Evolutionary conservation across 1,140 invertebrate species (phyloP).

Genomic region (Lordiphosa clarofinis): DNA sequence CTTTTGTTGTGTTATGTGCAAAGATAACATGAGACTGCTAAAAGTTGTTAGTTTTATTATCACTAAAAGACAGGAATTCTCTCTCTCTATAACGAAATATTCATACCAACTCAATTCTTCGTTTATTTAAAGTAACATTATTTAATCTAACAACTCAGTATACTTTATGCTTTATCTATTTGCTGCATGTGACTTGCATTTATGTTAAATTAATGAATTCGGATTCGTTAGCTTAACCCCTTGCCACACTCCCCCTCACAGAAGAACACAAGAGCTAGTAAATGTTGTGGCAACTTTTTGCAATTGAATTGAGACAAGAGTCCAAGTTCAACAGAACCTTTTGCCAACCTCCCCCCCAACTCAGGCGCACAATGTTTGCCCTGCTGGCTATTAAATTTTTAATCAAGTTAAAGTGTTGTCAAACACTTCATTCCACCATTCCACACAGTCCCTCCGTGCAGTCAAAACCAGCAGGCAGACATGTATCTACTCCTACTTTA

Average conservation of each 20-base stretch:
- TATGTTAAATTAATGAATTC: constrained; percentile 45
- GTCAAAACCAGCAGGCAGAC: constrained; percentile 10
- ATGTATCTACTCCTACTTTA: constrained; percentile 11
- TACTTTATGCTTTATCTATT: no score
- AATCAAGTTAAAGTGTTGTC: constrained; percentile 77
- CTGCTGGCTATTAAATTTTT: constrained; percentile 73
- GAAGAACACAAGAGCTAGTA: constrained; percentile 18
- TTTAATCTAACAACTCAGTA: no score
- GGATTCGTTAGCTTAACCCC: constrained; percentile 38
- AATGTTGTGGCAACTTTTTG: constrained; percentile 65
- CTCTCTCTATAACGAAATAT: no score
- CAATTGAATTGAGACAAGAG: constrained; percentile 57
- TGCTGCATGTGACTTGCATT: no score
- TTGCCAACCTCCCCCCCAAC: background rate
- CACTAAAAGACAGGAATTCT: no score
- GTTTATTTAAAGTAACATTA: no score
- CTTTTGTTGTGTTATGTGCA: no score
- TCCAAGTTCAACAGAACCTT: constrained; percentile 6
- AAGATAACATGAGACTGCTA: no score
- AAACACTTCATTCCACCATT: constrained; percentile 57
- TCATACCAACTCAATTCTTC: no score
- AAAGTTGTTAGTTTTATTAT: no score
- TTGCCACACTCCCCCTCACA: constrained; percentile 4
- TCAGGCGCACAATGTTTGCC: constrained; percentile 45
- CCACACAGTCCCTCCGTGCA: constrained; percentile 7